These are phyloP conservation scores for Globia sparganii DNA, from an alignment of 2,888 invertebrate species.

Conservation along the genomic window DNA sequence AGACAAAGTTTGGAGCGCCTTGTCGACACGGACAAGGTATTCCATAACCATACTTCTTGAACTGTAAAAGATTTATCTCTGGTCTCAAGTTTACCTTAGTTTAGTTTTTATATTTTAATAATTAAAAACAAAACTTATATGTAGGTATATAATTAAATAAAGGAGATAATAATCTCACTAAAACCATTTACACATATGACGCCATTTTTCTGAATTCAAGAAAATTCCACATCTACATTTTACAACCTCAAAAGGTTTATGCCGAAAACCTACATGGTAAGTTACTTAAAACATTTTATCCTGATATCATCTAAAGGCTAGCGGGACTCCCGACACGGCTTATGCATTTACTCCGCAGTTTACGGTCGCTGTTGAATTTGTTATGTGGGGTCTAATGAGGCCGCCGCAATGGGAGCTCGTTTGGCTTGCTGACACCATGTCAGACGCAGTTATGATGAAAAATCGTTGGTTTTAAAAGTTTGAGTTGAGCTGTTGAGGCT, in stretches of 20 bases:
- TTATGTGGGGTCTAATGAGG: slow-evolving; percentile 51
- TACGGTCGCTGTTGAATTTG: slow-evolving; percentile 28
- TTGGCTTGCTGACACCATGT: slow-evolving; percentile 45
- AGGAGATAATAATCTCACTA: slow-evolving; percentile 3
- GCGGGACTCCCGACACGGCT: slow-evolving; percentile 58
- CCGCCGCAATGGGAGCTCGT: slow-evolving; percentile 51
- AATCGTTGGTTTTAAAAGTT: slow-evolving; percentile 49
- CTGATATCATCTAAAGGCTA: slow-evolving; percentile 48
- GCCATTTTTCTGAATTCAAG: slow-evolving; percentile 35
- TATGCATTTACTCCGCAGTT: slow-evolving; percentile 58
- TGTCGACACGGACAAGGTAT: no score
- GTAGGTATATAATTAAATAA: not conserved
- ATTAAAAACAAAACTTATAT: no score
- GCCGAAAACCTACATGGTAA: slow-evolving; percentile 52
- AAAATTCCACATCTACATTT: slow-evolving; percentile 31
- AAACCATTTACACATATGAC: slow-evolving; percentile 15
- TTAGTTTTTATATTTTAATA: no score
- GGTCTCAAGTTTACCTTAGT: no score
- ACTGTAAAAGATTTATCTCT: no score
- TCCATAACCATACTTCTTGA: no score
- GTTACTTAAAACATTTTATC: slow-evolving; percentile 61
- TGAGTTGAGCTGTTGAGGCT: not conserved
- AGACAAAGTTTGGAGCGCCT: no score
- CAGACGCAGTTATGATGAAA: slow-evolving; percentile 52
- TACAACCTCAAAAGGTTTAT: slow-evolving; percentile 53